Base-by-base conservation (phyloP, 1,140 invertebrate genomes). In the Hyles vespertilio region DNA sequence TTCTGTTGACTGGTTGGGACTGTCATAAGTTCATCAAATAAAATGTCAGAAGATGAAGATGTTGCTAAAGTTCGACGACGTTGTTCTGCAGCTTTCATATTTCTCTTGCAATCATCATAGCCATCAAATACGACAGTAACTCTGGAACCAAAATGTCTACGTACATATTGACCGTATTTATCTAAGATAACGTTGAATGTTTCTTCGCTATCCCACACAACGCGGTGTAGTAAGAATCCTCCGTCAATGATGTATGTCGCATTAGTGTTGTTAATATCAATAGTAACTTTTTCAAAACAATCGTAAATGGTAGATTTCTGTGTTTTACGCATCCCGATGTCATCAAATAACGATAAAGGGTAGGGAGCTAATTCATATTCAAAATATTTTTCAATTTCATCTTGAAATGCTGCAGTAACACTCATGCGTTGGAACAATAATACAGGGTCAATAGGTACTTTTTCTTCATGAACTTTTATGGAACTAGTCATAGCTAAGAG, bases 381-480 rank as follows among this genome's bases (percentile, higher is more conserved):
- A 11, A 87, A n/a, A 65, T 70, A 81, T 51, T 74, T 66, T 73
- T 80, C 67, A 34, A 80, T 63, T 63, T 81, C 60, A 59, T 70
- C 63, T 52, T 61, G 40, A 56, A 62, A 64, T 51, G 52, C 22
- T 56, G 1, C 43, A 51, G 56, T 65, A 58, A 67, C 53, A 59
- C 58, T 60, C 36, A 87, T 84, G 55, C 75, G 63, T 73, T 89
- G 82, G 63, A 84, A 88, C 10, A 89, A 65, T 64, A 81, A 65
- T 57, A 72, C 48, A 53, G 77, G 75, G 65, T 86, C 74, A 52
- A 84, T 54, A 59, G 70, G 43, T 48, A 86, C 72, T 59, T 73
- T 65, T 51, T 72, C 61, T 34, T 74, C 63, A 65, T 80, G 51
- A 62, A 82, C 57, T 72, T 82, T 79, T 57, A 83, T 63, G 43